A percentile compares a stretch with the other conserved stretches of the same genome.
Conservation (phyloP, 92 coral and sea anemone genomes). For the Galaxea fascicularis region DNA sequence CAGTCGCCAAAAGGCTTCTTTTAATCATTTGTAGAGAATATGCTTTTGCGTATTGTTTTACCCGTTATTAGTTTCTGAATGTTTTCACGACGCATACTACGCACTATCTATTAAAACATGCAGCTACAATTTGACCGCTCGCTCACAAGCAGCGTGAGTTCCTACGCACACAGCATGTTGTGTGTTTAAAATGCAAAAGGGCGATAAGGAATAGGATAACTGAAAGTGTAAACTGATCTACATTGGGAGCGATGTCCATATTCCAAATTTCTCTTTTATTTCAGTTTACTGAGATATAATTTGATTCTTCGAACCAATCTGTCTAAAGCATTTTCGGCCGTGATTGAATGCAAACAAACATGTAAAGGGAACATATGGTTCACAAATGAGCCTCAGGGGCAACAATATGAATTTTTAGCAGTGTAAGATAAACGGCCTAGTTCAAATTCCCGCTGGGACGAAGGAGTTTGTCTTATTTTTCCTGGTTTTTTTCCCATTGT, state of each 20-base stretch:
- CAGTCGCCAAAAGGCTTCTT: neutral
- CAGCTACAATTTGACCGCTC: neutral
- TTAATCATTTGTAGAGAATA: neutral
- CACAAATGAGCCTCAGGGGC: neutral
- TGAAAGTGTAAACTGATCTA: too few species aligned
- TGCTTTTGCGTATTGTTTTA: neutral
- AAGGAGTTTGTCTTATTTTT: neutral
- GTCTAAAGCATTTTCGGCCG: neutral
- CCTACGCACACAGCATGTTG: conserved; percentile 18
- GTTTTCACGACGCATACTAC: neutral
- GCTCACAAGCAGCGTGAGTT: conserved; percentile 29
- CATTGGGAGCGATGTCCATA: neutral
- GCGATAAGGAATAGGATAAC: conserved; percentile 5
- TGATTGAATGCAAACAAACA: neutral
- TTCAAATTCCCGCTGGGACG: conserved; percentile 9
- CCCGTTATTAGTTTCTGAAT: neutral
- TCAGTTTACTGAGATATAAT: neutral
- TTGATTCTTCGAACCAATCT: neutral
- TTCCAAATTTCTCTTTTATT: conserved; percentile 8
- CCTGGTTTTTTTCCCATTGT: neutral
- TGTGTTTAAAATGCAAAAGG: neutral
- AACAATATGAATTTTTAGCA: neutral
- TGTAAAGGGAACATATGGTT: neutral
- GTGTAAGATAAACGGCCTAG: neutral
- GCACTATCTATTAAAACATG: neutral